Evolutionary conservation across 2,888 invertebrate genomes (phyloP).

Genomic region (Latrodectus hesperus): DNA sequence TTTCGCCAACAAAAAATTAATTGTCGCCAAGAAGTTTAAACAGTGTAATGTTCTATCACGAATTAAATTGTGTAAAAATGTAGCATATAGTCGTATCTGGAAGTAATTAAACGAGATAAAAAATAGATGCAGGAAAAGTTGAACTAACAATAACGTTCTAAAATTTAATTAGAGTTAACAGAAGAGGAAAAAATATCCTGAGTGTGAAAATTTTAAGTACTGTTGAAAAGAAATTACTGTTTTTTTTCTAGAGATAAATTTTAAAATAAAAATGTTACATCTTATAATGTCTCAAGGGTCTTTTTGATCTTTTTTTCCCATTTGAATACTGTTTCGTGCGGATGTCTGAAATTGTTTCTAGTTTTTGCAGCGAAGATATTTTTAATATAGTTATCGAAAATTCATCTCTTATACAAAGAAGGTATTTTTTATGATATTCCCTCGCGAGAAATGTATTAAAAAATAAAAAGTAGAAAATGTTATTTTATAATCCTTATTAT

Average conservation of each 20-base stretch:
- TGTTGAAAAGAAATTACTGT: background rate
- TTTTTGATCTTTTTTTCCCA: background rate
- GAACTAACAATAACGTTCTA: conserved; percentile 26
- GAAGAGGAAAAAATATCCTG: background rate
- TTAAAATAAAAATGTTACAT: conserved; percentile 2
- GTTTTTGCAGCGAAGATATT: background rate
- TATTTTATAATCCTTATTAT: too few species aligned
- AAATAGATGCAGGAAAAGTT: conserved; percentile 23
- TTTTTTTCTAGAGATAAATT: background rate
- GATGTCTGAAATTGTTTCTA: background rate
- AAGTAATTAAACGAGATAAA: conserved; percentile 50
- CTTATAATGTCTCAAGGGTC: background rate
- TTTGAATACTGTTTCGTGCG: background rate
- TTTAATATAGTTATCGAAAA: background rate
- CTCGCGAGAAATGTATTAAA: too few species aligned
- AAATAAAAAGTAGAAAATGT: too few species aligned
- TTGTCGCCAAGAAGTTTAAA: conserved; percentile 5
- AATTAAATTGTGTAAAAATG: conserved; percentile 1
- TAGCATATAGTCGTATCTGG: background rate
- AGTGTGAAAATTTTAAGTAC: conserved; percentile 21
- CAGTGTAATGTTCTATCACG: background rate
- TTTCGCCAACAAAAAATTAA: conserved; percentile 2
- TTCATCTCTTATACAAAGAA: background rate
- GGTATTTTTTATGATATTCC: too few species aligned
- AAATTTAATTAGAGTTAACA: conserved; percentile 42